Conservation (phyloP, 2,113 vertebrate species). For the Silurus meridionalis region DNA sequence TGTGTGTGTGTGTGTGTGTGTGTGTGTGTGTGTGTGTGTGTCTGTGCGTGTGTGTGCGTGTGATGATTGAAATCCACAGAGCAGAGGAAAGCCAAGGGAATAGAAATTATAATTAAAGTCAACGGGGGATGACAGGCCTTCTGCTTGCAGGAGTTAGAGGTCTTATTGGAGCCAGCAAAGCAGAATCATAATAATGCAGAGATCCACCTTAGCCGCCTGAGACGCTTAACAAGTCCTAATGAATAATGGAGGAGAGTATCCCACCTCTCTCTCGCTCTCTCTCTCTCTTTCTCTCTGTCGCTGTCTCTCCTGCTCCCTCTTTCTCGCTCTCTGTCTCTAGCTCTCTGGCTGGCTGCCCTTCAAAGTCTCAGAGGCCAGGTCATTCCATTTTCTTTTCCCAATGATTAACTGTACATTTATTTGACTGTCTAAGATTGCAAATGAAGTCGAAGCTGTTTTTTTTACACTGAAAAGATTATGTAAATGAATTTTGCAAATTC, state of each 20-base stretch:
- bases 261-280: constrained; percentile 43
- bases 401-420: constrained; percentile 51
- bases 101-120: constrained; percentile 60
- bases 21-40: constrained; percentile 28
- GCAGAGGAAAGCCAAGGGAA: constrained; percentile 52
- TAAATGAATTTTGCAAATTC: constrained; percentile 11
- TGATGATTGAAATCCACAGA: constrained; percentile 56
- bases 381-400: constrained; percentile 43
- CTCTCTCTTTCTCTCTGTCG: constrained; percentile 29
- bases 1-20: constrained; percentile 11
- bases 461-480: constrained; percentile 11
- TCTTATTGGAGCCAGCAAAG: constrained; percentile 55
- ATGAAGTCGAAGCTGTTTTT: constrained; percentile 7
- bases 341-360: constrained; percentile 46
- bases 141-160: constrained; percentile 56
- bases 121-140: constrained; percentile 58
- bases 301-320: constrained; percentile 35
- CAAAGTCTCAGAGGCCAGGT: constrained; percentile 47
- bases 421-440: constrained; percentile 27
- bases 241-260: constrained; percentile 58
- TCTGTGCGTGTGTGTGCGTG: constrained; percentile 27
- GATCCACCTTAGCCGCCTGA: constrained; percentile 53
- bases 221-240: constrained; percentile 55
- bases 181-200: constrained; percentile 58
- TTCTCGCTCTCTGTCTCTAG: constrained; percentile 31